Conservation (phyloP, 1,140 invertebrate genomes). For the Rhagoletis zephyria region DNA sequence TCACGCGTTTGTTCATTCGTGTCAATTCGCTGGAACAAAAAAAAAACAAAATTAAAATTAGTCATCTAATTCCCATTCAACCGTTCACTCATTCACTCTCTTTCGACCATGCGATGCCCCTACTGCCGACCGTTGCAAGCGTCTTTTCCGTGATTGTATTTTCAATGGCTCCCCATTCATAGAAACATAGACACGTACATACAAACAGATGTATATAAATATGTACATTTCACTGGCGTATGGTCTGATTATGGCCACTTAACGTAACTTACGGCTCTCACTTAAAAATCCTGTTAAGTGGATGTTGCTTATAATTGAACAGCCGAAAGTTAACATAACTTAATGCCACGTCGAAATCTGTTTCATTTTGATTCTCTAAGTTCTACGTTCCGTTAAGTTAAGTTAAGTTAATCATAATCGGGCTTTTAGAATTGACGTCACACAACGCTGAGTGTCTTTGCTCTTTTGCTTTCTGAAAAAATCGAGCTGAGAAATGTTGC, state of each 20-base stretch:
- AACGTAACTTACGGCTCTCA: no score
- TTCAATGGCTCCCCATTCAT: no score
- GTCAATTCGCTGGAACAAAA: neutral
- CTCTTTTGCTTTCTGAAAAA: neutral
- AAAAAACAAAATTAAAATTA: neutral
- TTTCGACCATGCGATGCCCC: no score
- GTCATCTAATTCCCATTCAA: constrained; percentile 16
- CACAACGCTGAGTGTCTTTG: neutral
- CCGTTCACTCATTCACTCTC: neutral
- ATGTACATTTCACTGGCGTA: neutral
- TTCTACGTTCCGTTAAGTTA: neutral
- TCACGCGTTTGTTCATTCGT: neutral
- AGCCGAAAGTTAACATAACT: no score
- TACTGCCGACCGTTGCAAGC: no score
- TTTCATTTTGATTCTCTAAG: no score
- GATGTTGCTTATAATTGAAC: no score
- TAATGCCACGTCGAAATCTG: no score
- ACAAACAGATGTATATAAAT: neutral
- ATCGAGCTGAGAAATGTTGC: neutral
- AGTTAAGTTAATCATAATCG: neutral
- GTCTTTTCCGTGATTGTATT: no score
- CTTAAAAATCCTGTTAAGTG: no score
- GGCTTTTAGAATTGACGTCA: neutral
- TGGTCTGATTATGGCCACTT: no score
- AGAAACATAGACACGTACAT: no score